phyloP scores from a whole-genome alignment of 2,113 vertebrate species.

The Melanocharis versteri region DNA sequence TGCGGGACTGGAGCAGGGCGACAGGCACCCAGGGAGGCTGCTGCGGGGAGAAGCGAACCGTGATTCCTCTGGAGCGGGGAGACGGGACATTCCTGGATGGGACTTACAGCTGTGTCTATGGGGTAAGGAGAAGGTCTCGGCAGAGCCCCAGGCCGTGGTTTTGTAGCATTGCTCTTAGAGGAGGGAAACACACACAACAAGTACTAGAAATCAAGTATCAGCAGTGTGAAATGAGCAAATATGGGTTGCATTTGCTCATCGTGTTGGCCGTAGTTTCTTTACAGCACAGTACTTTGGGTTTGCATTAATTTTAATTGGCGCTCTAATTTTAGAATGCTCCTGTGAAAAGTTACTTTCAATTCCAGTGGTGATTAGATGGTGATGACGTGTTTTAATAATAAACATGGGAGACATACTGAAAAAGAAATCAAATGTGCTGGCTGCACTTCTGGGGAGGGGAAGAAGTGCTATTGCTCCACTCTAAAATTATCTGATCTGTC shows the following conservation, averaged over 20 bases:
- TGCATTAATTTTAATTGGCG: neutral
- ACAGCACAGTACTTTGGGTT: neutral
- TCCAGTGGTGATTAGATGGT: neutral
- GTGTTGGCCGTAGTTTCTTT: neutral
- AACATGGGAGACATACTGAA: neutral
- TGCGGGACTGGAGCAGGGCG: neutral
- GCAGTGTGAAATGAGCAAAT: neutral
- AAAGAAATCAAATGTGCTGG: slow-evolving; percentile 5
- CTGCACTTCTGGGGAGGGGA: neutral
- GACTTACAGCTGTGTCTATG: neutral
- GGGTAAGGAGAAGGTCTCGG: slow-evolving; percentile 1
- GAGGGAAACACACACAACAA: neutral
- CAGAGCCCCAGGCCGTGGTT: neutral
- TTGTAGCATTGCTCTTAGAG: neutral
- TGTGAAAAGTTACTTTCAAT: slow-evolving; percentile 26
- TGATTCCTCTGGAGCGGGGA: neutral
- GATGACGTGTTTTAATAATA: slow-evolving; percentile 15
- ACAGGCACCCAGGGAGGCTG: neutral
- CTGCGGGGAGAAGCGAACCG: neutral
- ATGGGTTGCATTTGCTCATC: neutral
- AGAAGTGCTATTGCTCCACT: neutral
- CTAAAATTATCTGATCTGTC: neutral
- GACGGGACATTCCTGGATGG: neutral
- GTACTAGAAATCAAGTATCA: neutral
- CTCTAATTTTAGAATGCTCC: slow-evolving; percentile 32